These are phyloP conservation scores for Caligus rogercresseyi DNA, from an alignment of 1,140 invertebrate species.

Conservation along the genomic window DNA sequence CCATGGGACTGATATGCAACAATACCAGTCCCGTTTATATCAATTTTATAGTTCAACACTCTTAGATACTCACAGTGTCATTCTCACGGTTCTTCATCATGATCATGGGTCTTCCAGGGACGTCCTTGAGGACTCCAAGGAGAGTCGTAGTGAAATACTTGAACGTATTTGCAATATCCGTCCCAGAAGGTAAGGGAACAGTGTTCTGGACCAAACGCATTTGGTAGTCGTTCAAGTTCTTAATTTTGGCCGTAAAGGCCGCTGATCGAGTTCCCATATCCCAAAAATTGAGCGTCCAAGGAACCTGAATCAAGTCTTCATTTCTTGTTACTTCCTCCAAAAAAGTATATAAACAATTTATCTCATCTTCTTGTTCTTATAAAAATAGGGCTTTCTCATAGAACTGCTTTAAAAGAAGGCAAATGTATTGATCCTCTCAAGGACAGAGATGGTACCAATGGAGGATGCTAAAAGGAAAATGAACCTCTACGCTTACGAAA, in stretches of 20 bases:
- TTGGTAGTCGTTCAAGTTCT: constrained; percentile 88
- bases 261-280: constrained; percentile 15
- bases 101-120: constrained; percentile 69
- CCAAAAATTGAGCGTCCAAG: too few relatives aligned
- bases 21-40: not conserved
- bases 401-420: too few relatives aligned
- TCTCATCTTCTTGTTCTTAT: not conserved
- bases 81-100: constrained; percentile 66
- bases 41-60: not conserved
- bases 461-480: too few relatives aligned
- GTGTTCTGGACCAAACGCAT: constrained; percentile 72
- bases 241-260: constrained; percentile 75
- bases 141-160: constrained; percentile 96
- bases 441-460: too few relatives aligned
- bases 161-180: constrained; percentile 81
- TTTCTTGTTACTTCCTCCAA: too few relatives aligned
- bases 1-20: too few relatives aligned
- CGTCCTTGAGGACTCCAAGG: constrained; percentile 82
- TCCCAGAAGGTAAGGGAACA: constrained; percentile 74
- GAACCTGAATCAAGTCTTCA: too few relatives aligned
- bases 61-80: constrained; percentile 37
- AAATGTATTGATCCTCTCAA: not conserved
- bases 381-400: not conserved
- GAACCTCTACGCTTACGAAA: too few relatives aligned
- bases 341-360: not conserved